Evolutionary conservation across 2,797 vertebrate genomes (phyloP).

Genomic region (Acrocephalus scirpaceus): DNA sequence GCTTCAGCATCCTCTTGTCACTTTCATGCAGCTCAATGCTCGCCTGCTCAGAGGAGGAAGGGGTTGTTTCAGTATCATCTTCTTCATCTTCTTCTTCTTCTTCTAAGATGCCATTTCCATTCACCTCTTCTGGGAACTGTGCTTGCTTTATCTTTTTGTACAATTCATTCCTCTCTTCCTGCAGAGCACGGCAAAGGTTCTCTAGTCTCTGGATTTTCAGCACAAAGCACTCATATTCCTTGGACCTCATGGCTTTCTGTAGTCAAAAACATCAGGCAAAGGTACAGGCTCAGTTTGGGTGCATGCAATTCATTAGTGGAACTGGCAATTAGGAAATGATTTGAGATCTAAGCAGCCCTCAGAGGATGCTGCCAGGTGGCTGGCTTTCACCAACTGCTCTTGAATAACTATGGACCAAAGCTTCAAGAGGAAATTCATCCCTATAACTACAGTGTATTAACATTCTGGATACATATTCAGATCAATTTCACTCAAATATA

Average conservation of each 20-base stretch:
- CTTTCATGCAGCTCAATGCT: slow-evolving; percentile 42
- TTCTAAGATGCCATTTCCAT: background rate
- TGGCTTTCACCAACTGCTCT: background rate
- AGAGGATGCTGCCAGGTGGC: background rate
- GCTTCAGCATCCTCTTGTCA: slow-evolving; percentile 79
- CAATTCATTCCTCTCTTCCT: slow-evolving; percentile 89
- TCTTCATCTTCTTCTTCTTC: slow-evolving; percentile 36
- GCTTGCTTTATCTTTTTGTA: slow-evolving; percentile 92
- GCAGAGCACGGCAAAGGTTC: slow-evolving; percentile 88
- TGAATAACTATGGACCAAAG: background rate
- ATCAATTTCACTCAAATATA: background rate
- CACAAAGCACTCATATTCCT: slow-evolving; percentile 90
- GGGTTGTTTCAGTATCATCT: background rate
- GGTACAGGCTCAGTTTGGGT: background rate
- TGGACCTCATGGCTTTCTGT: slow-evolving; percentile 87
- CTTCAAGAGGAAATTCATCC: background rate
- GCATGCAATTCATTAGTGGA: background rate
- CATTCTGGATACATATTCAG: background rate
- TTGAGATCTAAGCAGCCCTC: background rate
- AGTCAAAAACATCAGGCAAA: slow-evolving; percentile 42
- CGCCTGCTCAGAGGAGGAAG: background rate
- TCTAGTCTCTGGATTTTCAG: slow-evolving; percentile 92
- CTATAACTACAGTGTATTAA: background rate
- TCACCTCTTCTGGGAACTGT: slow-evolving; percentile 65
- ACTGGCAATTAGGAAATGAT: background rate